Evolutionary conservation across 2,797 vertebrate genomes (phyloP), one percentile per base, ranked within the genome.

Genomic region (Sebastes kiyomatsui): DNA sequence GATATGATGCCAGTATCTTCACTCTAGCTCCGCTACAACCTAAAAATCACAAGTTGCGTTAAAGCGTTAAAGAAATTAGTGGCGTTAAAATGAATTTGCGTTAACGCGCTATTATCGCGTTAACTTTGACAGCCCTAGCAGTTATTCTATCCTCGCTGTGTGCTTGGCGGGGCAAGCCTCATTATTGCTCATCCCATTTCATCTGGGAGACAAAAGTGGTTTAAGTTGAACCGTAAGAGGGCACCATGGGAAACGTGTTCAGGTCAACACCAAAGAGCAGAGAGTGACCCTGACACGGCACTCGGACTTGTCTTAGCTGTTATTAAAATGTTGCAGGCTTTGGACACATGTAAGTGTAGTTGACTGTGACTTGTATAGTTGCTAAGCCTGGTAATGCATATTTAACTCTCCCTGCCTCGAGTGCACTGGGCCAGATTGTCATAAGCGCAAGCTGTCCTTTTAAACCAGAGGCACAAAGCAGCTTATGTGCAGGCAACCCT

Each of bases 321-420:
- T 67, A 52, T 74, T 76, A 75, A 84, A 77, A 65, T 62, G 33
- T 56, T 54, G 33, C 55, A 33, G 23, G 23, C 38, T 78, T n/a
- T 75, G 72, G 68, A 80, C 25, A 62, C 32, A 38, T 58, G 46
- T 64, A 64, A 79, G 58, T 66, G 54, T 27, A 27, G 69, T 18
- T 82, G 54, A 84, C 67, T 66, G 42, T 80, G 73, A 83, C 68
- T 60, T 66, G 46, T 70, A 52, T 80, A 71, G 73, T 73, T 79
- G 77, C 61, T 85, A 84, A 74, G 60, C 71, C 32, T 46, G 54
- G 66, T 86, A 78, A 84, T 86, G 79, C 83, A 67, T 84, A 88
- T 88, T 88, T 84, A 87, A 89, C 76, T 83, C 32, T 61, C 42
- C 22, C 64, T 81, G 66, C 71, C 33, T 75, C 59, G 35, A 85